Evolutionary conservation across 2,888 invertebrate species (phyloP), one percentile per base, ranked within the genome.

Genomic region (Anthoptus insignis): DNA sequence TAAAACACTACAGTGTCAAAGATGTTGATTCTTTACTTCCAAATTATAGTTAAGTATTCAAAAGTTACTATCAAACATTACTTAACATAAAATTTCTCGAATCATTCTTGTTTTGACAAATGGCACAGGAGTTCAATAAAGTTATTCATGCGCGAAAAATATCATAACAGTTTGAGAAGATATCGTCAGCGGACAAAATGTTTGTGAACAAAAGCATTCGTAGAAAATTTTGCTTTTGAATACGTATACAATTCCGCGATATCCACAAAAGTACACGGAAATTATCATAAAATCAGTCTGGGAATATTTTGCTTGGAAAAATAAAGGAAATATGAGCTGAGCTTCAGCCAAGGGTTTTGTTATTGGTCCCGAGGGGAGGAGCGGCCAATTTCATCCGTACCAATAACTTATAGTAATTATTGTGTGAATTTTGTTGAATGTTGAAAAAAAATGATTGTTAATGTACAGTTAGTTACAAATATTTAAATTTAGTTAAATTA

Each of bases 241-340:
- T 42, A 42, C 6, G 11, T 19, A 42, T 11, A 42, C 42, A 47
- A n/a, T 47, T 24, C 13, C 5, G 47, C 13, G 24, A 47, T 21
- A 47, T 14, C 22, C n/a, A 11, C 9, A 24, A 32, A 42, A 22
- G 32, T 21, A 45, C 45, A 34, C 32, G 45, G 16, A 49, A 56
- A 63, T 56, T 63, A 63, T 56, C 56, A 63, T 56, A 50, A 56
- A 63, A 50, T 63, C 21, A 47, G 27, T 29, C 39, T 56, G 37
- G 37, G 56, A 63, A 63, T 34, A 37, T 56, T 63, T 49, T 39
- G 56, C 49, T 19, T 54, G 56, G 21, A 56, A 56, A 63, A 63
- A 63, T 56, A 63, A 63, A 14, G 49, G 29, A 63, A 37, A 56
- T 39, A 56, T 56, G 49, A 56, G 56, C 39, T 49, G 27, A 29